phyloP scores from a whole-genome alignment of 2,888 invertebrate genomes.

The Allophyes oxyacanthae region DNA sequence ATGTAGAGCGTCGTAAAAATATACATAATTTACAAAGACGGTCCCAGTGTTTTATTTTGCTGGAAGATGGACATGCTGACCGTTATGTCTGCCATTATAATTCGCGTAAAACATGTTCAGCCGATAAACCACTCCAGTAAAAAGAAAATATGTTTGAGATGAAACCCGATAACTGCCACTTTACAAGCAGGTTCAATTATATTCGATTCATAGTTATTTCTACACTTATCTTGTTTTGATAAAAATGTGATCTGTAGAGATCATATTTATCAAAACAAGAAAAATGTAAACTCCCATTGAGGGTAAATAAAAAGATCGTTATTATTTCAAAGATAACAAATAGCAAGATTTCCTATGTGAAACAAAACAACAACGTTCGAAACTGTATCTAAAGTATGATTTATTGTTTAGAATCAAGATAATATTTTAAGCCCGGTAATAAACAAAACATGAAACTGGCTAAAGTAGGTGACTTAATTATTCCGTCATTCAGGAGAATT shows the following conservation, averaged over 20 bases:
- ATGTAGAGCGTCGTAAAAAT: slow-evolving; percentile 59
- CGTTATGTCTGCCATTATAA: slow-evolving; percentile 70
- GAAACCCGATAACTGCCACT: slow-evolving; percentile 49
- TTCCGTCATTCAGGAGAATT: slow-evolving; percentile 72
- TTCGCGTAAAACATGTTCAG: slow-evolving; percentile 66
- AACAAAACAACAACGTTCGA: slow-evolving; percentile 62
- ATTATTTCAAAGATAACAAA: slow-evolving; percentile 34
- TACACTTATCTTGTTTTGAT: slow-evolving; percentile 11
- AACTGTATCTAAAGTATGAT: slow-evolving; percentile 75
- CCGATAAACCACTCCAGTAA: slow-evolving; percentile 66
- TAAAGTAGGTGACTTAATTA: slow-evolving; percentile 77
- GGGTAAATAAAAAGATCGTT: slow-evolving; percentile 24
- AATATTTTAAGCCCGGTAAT: slow-evolving; percentile 72
- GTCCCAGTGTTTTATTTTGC: slow-evolving; percentile 52
- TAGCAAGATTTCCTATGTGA: slow-evolving; percentile 20
- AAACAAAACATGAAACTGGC: slow-evolving; percentile 72
- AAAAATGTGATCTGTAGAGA: too few species aligned
- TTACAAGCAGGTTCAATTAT: slow-evolving; percentile 35
- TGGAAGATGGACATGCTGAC: slow-evolving; percentile 53
- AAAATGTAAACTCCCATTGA: slow-evolving; percentile 12
- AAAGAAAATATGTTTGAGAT: slow-evolving; percentile 60
- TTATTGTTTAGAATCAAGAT: slow-evolving; percentile 70
- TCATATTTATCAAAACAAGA: slow-evolving; percentile 21
- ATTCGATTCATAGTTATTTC: slow-evolving; percentile 12
- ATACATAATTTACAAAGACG: slow-evolving; percentile 54